Conservation (phyloP, 2,113 vertebrate genomes). For the Coracopsis vasa region DNA sequence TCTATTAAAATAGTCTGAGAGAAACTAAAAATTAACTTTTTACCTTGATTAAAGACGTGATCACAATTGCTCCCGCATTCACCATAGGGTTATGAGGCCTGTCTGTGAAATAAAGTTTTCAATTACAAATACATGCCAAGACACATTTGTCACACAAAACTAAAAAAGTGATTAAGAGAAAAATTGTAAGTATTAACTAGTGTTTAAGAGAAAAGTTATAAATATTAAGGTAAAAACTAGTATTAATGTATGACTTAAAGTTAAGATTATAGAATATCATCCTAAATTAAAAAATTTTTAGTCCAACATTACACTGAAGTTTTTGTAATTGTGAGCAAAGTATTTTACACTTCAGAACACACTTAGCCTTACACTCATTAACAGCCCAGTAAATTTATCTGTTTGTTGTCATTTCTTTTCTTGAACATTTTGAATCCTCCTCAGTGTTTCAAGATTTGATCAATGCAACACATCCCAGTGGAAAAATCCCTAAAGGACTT, state of each 20-base stretch:
- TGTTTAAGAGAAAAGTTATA: neutral
- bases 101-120: constrained; percentile 78
- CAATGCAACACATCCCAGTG: neutral
- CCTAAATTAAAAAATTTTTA: neutral
- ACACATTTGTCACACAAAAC: neutral
- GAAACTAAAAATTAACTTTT: constrained; percentile 70
- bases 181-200: neutral
- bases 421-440: neutral
- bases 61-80: constrained; percentile 96
- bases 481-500: neutral
- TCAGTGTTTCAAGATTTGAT: neutral
- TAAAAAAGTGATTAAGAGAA: neutral
- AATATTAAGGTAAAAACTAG: neutral
- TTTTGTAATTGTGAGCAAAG: neutral
- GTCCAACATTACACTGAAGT: neutral
- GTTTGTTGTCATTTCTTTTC: neutral
- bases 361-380: neutral
- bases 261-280: neutral
- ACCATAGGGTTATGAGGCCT: constrained; percentile 99
- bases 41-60: constrained; percentile 99
- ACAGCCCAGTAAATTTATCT: neutral
- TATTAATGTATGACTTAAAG: neutral
- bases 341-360: neutral
- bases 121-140: neutral
- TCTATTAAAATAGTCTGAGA: neutral